These are phyloP conservation scores for Oxyruncus cristatus DNA, from an alignment of 2,113 vertebrate genomes.

Conservation along the genomic window DNA sequence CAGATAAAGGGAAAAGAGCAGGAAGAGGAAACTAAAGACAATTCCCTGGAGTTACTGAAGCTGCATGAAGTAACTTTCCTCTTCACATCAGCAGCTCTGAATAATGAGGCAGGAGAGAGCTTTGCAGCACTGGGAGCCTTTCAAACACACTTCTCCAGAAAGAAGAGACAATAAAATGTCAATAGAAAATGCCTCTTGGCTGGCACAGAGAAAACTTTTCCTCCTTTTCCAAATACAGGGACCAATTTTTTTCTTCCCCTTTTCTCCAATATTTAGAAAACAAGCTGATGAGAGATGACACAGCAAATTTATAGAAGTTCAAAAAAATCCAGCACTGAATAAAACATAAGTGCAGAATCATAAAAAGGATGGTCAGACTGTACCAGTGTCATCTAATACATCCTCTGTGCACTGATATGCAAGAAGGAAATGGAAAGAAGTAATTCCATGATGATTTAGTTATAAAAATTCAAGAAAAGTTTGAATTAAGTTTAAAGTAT, in stretches of 20 bases:
- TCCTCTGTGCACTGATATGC: background rate
- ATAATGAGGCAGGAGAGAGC: background rate
- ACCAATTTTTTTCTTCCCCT: background rate
- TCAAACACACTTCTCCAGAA: background rate
- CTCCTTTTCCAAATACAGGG: background rate
- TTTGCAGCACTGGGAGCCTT: background rate
- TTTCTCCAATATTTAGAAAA: background rate
- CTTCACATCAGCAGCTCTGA: background rate
- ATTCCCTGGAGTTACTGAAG: background rate
- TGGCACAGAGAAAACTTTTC: background rate
- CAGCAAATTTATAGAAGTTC: background rate
- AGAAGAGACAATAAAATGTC: background rate
- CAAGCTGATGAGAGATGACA: background rate
- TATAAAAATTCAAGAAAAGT: background rate
- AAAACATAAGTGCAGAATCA: background rate
- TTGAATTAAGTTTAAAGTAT: background rate
- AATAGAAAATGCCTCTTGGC: background rate
- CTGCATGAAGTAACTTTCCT: background rate
- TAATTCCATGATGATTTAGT: background rate
- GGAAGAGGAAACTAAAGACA: background rate
- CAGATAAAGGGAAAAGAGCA: slow-evolving; percentile 1
- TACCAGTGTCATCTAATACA: background rate
- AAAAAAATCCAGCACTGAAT: background rate
- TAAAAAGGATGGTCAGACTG: background rate
- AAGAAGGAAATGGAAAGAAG: background rate